Evolutionary conservation across 1,140 invertebrate species (phyloP), one percentile per base, ranked within the genome.

Genomic region (Chlorops oryzae): DNA sequence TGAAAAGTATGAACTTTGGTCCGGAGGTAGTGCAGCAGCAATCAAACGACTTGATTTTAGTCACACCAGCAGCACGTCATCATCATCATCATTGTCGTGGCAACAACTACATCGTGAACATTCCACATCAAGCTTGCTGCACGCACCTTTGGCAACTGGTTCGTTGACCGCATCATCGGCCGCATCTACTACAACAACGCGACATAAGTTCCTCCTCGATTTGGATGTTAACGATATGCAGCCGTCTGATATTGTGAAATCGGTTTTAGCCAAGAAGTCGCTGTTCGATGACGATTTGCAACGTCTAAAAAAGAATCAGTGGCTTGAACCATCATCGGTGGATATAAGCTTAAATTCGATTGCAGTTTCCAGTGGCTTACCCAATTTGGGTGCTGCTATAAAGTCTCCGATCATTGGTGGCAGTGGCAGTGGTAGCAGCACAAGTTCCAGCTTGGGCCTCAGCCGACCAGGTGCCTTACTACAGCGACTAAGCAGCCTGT

Each of bases 261-360:
- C 89, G 12, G 80, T 98, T 41, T 76, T 96, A 52, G 88, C 92
- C 6, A 93, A 92, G 65, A 83, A 87, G 42, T 94, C 90, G 44
- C 91, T 97, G 10, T 96, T 97, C 70, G 94, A 98, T 67, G 93
- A 96, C 71, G 94, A 98, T 69, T 86, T 87, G 12, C 92, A 96
- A 67, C 78, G 95, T 9, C 75, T 98, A 17, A 92, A 96, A 72
- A 92, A 92, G 60, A 81, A 84, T 59, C 84, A 92, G 58, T 90
- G 92, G 72, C 90, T 91, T 65, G 88, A 90, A 71, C 85, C 86
- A 23, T 58, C 60, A 41, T 47, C 54, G 12, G 53, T 50, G 0
- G 65, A 69, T 27, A 59, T 59, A 12, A 25, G 51, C 27, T 38
- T 59, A 48, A 13, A 52, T 21, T 45, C 47, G 10, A 55, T 48